Evolutionary conservation across 2,113 vertebrate species (phyloP).

Genomic region (Syngnathus scovelli): DNA sequence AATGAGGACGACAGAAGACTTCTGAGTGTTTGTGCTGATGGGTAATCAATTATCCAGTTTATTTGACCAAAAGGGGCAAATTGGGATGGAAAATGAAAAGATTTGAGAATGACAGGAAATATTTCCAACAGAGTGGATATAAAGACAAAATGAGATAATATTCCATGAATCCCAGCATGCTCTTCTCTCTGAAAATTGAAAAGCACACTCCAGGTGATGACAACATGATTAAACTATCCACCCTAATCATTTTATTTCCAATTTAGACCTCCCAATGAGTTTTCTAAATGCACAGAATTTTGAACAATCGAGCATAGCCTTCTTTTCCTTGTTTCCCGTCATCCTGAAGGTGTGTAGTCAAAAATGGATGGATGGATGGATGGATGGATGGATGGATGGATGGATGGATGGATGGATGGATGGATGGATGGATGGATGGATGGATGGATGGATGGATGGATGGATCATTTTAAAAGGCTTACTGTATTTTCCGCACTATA

Average conservation of each 20-base stretch:
- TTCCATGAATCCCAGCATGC: background rate
- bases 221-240: background rate
- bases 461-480: background rate
- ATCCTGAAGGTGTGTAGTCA: background rate
- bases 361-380: background rate
- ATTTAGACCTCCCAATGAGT: background rate
- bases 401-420: too few species aligned
- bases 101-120: constrained; percentile 9
- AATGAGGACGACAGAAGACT: constrained; percentile 12
- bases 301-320: background rate
- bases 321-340: background rate
- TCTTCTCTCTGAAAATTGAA: background rate
- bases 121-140: constrained; percentile 42
- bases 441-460: background rate
- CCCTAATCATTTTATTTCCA: background rate
- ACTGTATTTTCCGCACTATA: too few species aligned
- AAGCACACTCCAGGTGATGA: constrained; percentile 2
- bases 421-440: too few species aligned
- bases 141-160: constrained; percentile 26
- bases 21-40: constrained; percentile 29
- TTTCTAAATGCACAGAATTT: background rate
- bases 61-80: too few species aligned
- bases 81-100: constrained; percentile 10
- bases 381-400: too few species aligned
- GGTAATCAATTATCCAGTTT: constrained; percentile 49